Evolutionary conservation across 2,113 vertebrate species (phyloP), one percentile per base, ranked within the genome.

Genomic region (Micronisus gabar): DNA sequence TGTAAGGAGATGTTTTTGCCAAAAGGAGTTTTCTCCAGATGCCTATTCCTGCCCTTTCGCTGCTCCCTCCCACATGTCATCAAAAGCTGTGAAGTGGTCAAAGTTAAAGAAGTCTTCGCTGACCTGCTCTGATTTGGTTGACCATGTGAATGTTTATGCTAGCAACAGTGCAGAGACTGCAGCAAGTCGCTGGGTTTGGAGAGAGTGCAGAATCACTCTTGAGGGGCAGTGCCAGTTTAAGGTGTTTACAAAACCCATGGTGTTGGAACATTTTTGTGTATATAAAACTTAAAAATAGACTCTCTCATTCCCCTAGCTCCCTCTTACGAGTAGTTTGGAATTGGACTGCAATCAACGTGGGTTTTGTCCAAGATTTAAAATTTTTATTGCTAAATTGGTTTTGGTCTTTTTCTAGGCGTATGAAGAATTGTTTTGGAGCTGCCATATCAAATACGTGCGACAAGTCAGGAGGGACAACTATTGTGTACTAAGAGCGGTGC

Each of bases 401-500:
- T 52, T 13, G 21, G 5, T 82, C 26, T 93, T 50, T 87, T 67
- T 86, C 56, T 73, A 99, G 98, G 98, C 97, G 16, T 98, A 98
- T 36, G 95, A 98, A 94, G 97, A 97, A 48, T 88, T 99, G 18
- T 98, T 98, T 59, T 96, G 97, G 97, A 97, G 36, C 43, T 92
- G 96, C 75, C 97, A 95, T 29, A 70, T 98, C 63, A 98, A 98
- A 91, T 98, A 97, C 38, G 43, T 99, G 50, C 97, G 98, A 23
- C 97, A 90, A 91, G 98, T 99, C 23, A 98, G 86, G 81, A 97
- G 89, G 66, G 98, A 99, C 81, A 98, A 98, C 83, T 99, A 99
- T 0, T 97, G 95, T 6, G 97, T 97, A 6, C 41, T 99, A 17
- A 98, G 98, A 88, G 98, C 98, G 0, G 98, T 98, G 58, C 63